Percentiles rank a stretch among this genome's conserved stretches.
Conservation (phyloP, 2,888 invertebrate genomes). For the Lochmaea crataegi region DNA sequence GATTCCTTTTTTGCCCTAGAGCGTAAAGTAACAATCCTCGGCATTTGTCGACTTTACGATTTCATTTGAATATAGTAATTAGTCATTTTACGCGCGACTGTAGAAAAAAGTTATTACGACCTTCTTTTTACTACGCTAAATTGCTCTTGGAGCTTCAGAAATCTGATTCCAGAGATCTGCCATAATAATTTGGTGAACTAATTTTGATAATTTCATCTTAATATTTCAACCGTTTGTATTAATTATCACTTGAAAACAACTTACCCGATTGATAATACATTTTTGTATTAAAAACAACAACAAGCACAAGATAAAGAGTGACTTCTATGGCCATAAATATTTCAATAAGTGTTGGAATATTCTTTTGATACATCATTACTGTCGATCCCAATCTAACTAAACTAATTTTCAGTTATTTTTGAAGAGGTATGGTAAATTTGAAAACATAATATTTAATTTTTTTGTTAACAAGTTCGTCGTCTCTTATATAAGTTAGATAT, state of each 20-base stretch:
- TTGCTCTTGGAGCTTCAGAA: no score
- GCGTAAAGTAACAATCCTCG: no score
- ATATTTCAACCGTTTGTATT: no score
- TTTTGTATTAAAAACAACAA: neutral
- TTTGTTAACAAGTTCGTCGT: neutral
- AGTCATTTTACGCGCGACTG: no score
- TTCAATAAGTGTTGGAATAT: neutral
- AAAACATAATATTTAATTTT: neutral
- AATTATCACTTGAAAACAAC: neutral
- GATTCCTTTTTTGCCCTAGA: no score
- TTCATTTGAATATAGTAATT: no score
- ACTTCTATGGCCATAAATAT: constrained; percentile 8
- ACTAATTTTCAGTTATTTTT: neutral
- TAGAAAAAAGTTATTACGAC: no score
- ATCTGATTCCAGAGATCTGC: no score
- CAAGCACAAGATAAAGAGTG: neutral
- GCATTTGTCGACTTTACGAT: no score
- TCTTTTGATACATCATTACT: neutral
- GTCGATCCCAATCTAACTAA: neutral
- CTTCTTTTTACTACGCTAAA: no score
- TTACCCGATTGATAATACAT: neutral
- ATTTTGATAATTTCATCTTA: no score
- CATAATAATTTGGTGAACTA: no score
- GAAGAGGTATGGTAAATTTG: neutral
- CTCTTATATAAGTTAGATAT: neutral